Percentiles rank a stretch among this genome's conserved stretches.
These are phyloP conservation scores for Parotocinclus haroldoi DNA, from an alignment of 2,797 vertebrate genomes.

Conservation along the genomic window DNA sequence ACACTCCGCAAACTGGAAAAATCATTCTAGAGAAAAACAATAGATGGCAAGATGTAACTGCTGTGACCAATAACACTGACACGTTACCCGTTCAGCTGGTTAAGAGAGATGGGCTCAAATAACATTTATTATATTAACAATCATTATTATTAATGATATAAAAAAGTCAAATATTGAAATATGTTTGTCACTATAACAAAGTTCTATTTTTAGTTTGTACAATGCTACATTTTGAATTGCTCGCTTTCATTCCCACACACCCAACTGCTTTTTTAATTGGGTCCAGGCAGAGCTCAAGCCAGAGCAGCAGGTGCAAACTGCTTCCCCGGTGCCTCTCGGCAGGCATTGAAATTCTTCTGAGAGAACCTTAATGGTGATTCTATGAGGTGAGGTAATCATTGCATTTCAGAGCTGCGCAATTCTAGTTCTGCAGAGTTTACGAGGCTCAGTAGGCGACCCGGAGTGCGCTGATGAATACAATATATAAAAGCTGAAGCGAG, in stretches of 20 bases:
- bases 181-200: no score
- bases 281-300: constrained; percentile 16
- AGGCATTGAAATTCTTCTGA: constrained; percentile 13
- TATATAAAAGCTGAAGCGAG: constrained; percentile 7
- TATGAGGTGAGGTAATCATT: constrained; percentile 26
- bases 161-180: no score
- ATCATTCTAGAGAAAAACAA: no score
- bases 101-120: no score
- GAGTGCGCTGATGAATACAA: constrained; percentile 6
- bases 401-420: constrained; percentile 19
- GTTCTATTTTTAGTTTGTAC: no score
- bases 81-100: no score
- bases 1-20: no score
- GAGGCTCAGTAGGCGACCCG: constrained; percentile 5
- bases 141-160: no score
- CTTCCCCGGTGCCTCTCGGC: constrained; percentile 25
- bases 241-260: constrained; percentile 3
- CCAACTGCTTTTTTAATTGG: constrained; percentile 20
- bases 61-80: no score
- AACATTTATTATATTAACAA: no score
- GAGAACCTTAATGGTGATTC: constrained; percentile 22
- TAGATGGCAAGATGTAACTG: no score
- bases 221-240: no score
- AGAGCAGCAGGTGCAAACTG: constrained; percentile 29
- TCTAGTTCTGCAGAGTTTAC: background rate